Evolutionary conservation across 2,888 invertebrate species (phyloP).

Genomic region (Halictus quadricinctus): DNA sequence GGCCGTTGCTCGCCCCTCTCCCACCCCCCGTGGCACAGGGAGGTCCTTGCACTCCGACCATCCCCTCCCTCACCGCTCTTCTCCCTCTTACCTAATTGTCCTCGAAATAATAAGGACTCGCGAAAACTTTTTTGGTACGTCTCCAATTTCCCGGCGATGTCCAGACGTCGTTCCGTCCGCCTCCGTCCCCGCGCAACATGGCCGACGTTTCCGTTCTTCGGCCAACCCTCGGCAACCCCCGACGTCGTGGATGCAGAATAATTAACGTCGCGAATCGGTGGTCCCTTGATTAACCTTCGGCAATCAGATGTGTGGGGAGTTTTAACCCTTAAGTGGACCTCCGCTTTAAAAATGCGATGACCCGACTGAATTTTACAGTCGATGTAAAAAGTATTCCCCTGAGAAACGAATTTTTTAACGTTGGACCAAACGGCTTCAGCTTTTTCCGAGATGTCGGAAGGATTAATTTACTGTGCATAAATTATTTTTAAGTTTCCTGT

Average conservation of each 20-base stretch:
- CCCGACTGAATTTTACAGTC: not conserved
- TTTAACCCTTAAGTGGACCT: not conserved
- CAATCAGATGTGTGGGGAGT: not conserved
- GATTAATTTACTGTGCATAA: too few relatives aligned
- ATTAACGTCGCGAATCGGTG: slow-evolving; percentile 13
- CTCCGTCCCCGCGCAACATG: not conserved
- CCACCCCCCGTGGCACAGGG: not conserved
- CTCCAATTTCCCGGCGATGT: slow-evolving; percentile 56
- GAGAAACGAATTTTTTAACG: too few relatives aligned
- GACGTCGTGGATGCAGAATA: slow-evolving; percentile 18
- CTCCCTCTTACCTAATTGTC: slow-evolving; percentile 58
- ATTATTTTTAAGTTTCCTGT: too few relatives aligned
- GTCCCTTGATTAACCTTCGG: not conserved
- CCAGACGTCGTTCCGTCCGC: slow-evolving; percentile 11
- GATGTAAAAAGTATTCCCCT: too few relatives aligned
- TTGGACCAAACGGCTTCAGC: too few relatives aligned
- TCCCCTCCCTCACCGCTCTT: not conserved
- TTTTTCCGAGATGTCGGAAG: too few relatives aligned
- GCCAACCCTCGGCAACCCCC: not conserved
- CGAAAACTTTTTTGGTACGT: slow-evolving; percentile 57
- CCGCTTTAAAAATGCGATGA: not conserved
- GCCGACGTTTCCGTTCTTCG: slow-evolving; percentile 3
- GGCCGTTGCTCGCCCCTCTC: slow-evolving; percentile 16
- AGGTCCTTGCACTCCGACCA: not conserved
- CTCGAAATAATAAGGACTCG: slow-evolving; percentile 65